Conservation (phyloP, 2,888 invertebrate species). For the Meteorus cinctellus region DNA sequence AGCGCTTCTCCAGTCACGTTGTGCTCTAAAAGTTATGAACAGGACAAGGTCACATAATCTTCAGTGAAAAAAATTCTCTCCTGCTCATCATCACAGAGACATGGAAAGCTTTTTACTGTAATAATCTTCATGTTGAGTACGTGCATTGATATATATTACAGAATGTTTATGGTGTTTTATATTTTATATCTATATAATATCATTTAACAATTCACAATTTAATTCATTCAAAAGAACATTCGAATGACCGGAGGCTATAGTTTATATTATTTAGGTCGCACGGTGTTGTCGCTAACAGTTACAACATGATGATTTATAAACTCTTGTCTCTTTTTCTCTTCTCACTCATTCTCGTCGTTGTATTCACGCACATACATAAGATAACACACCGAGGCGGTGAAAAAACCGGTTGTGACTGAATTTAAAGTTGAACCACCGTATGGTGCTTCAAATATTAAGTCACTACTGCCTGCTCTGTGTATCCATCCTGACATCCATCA, state of each 20-base stretch:
- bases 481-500: background rate
- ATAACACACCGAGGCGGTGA: conserved; percentile 5
- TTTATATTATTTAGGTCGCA: conserved; percentile 54
- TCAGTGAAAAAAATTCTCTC: background rate
- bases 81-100: background rate
- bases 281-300: conserved; percentile 39
- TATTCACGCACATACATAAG: background rate
- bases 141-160: background rate
- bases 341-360: conserved; percentile 1
- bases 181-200: background rate
- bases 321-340: conserved; percentile 11
- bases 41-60: background rate
- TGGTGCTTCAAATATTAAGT: conserved; percentile 29
- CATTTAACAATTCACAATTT: conserved; percentile 56
- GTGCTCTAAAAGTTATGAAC: conserved; percentile 12
- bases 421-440: conserved; percentile 4
- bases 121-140: too few relatives aligned
- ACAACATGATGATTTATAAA: conserved; percentile 28
- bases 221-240: conserved; percentile 63
- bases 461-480: conserved; percentile 8
- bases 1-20: conserved; percentile 9
- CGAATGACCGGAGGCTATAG: conserved; percentile 50
- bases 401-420: conserved; percentile 24
- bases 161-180: background rate
- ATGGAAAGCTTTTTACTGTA: background rate